phyloP scores from a whole-genome alignment of 2,888 invertebrate species.

The Pogonocherus hispidulus region DNA sequence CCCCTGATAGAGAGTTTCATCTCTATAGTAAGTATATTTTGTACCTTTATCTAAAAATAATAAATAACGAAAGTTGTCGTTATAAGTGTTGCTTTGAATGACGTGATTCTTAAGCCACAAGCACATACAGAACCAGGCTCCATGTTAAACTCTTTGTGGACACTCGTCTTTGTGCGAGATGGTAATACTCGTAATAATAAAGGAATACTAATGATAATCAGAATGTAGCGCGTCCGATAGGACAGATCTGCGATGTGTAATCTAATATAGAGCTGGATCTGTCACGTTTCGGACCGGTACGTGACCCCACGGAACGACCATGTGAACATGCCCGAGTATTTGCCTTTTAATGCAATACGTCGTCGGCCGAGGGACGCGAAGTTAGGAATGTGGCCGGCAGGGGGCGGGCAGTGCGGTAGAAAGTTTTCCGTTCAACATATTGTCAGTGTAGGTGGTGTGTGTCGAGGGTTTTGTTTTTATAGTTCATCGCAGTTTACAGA shows the following conservation, averaged over 20 bases:
- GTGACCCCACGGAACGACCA: slow-evolving; percentile 66
- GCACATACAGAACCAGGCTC: neutral
- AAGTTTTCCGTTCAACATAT: neutral
- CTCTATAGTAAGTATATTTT: no score
- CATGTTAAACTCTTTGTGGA: slow-evolving; percentile 32
- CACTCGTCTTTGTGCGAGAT: slow-evolving; percentile 39
- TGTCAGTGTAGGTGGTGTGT: neutral
- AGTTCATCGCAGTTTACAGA: no score
- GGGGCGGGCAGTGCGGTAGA: slow-evolving; percentile 21
- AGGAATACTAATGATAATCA: slow-evolving; percentile 57
- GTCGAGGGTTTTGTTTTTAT: neutral
- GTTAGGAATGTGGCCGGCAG: slow-evolving; percentile 29
- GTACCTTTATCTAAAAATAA: no score
- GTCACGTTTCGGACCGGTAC: slow-evolving; percentile 68
- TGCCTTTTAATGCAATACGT: slow-evolving; percentile 58
- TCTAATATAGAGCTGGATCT: slow-evolving; percentile 68
- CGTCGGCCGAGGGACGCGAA: slow-evolving; percentile 36
- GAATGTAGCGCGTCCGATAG: slow-evolving; percentile 53
- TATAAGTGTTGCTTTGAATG: no score
- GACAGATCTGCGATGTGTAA: slow-evolving; percentile 63
- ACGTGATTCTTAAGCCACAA: neutral
- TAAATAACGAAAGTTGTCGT: no score
- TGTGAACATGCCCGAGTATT: slow-evolving; percentile 64
- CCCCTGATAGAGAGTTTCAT: no score
- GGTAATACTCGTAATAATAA: slow-evolving; percentile 48